A percentile compares a stretch with the other conserved stretches of the same genome.
These are phyloP conservation scores for Lasiommata megera DNA, from an alignment of 2,888 invertebrate species.

Conservation along the genomic window DNA sequence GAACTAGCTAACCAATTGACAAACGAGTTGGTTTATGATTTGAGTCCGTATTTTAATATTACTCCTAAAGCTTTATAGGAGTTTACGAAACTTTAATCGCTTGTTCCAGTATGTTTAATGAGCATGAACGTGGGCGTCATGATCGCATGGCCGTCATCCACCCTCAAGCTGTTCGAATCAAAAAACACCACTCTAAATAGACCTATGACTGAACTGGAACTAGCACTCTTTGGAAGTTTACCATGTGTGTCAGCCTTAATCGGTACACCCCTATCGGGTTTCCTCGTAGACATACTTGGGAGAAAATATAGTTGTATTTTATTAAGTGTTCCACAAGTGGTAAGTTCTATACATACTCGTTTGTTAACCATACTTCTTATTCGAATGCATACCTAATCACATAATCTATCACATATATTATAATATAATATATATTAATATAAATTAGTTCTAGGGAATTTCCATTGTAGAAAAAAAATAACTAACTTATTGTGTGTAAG, in stretches of 20 bases:
- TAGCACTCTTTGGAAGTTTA: slow-evolving; percentile 48
- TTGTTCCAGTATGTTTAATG: slow-evolving; percentile 52
- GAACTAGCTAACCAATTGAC: no score
- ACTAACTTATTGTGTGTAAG: no score
- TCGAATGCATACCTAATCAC: no score
- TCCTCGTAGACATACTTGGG: slow-evolving; percentile 46
- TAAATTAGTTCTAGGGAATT: no score
- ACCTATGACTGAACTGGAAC: slow-evolving; percentile 44
- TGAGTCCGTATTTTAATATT: no score
- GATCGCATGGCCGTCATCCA: slow-evolving; percentile 61
- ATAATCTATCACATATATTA: no score
- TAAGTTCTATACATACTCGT: slow-evolving; percentile 23
- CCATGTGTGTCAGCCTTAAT: slow-evolving; percentile 44
- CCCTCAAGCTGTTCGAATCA: slow-evolving; percentile 50
- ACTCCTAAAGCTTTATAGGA: no score
- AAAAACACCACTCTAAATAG: slow-evolving; percentile 43
- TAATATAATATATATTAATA: no score
- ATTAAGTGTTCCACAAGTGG: slow-evolving; percentile 34
- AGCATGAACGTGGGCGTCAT: slow-evolving; percentile 51
- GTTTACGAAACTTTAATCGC: no score
- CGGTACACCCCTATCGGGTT: slow-evolving; percentile 42
- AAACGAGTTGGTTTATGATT: no score
- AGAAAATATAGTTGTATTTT: slow-evolving; percentile 41
- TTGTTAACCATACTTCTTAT: no score
- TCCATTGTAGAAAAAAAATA: no score